A percentile compares a stretch with the other conserved stretches of the same genome.
Conservation (phyloP, 2,113 vertebrate species). For the Phrynosoma platyrhinos region DNA sequence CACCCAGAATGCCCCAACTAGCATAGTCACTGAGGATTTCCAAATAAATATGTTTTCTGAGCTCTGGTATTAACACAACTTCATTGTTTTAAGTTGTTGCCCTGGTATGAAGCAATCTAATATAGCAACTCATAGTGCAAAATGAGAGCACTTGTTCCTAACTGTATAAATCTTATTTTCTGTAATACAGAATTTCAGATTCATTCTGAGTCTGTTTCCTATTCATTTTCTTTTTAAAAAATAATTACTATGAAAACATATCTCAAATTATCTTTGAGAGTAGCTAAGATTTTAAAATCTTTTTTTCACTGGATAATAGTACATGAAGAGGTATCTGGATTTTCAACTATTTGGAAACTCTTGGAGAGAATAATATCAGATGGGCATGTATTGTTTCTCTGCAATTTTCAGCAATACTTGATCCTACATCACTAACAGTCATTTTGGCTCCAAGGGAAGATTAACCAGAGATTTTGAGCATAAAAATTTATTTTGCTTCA, state of each 20-base stretch:
- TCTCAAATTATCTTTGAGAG: neutral
- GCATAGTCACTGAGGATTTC: too few relatives aligned
- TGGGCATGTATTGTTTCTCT: constrained; percentile 9
- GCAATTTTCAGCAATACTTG: constrained; percentile 17
- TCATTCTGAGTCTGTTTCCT: too few relatives aligned
- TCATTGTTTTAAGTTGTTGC: neutral
- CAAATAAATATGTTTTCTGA: too few relatives aligned
- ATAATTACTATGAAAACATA: too few relatives aligned
- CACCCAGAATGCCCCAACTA: too few relatives aligned
- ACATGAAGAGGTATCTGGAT: neutral
- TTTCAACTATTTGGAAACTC: neutral
- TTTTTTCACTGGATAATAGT: neutral
- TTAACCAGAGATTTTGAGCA: constrained; percentile 39
- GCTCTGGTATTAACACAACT: neutral
- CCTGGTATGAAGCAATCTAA: neutral
- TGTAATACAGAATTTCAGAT: too few relatives aligned
- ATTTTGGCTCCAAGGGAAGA: constrained; percentile 11
- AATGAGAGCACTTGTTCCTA: neutral
- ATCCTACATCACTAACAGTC: constrained; percentile 40
- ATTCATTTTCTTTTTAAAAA: too few relatives aligned
- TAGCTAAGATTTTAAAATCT: neutral
- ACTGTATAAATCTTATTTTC: too few relatives aligned
- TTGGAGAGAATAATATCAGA: neutral
- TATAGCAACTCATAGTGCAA: neutral
- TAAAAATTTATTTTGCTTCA: constrained; percentile 42